A percentile compares a stretch with the other conserved stretches of the same genome.
These are phyloP conservation scores for Gastracanthus pulcherrimus DNA, from an alignment of 2,888 invertebrate genomes.

Conservation along the genomic window DNA sequence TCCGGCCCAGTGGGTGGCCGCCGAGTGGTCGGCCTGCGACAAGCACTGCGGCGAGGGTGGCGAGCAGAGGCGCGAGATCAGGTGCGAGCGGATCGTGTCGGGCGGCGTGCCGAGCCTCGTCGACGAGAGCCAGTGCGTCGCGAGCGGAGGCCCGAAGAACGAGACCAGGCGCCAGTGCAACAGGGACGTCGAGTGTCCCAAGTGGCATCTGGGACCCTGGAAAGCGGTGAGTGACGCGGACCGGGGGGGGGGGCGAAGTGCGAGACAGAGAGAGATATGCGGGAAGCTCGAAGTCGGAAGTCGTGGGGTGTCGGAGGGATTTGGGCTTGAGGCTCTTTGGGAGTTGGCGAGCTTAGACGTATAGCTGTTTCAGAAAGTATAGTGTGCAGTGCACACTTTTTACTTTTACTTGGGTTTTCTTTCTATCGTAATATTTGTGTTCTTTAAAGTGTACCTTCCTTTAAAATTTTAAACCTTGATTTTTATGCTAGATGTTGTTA, in stretches of 20 bases:
- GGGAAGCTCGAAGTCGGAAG: too few species aligned
- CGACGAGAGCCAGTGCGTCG: slow-evolving; percentile 86
- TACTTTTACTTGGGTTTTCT: too few species aligned
- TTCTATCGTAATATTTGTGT: too few species aligned
- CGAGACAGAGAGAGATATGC: too few species aligned
- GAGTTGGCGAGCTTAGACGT: background rate
- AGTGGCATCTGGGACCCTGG: slow-evolving; percentile 94
- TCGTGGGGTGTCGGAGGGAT: background rate
- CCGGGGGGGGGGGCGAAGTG: background rate
- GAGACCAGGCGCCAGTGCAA: slow-evolving; percentile 86
- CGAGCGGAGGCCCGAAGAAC: slow-evolving; percentile 85
- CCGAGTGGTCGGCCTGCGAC: slow-evolving; percentile 90
- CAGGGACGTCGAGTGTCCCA: slow-evolving; percentile 87
- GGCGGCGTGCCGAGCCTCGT: slow-evolving; percentile 86
- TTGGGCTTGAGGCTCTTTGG: background rate
- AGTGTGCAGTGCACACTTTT: too few species aligned
- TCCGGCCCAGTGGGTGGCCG: slow-evolving; percentile 88
- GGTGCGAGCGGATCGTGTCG: slow-evolving; percentile 88
- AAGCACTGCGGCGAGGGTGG: slow-evolving; percentile 90
- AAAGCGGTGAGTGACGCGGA: slow-evolving; percentile 84
- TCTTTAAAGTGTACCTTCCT: too few species aligned
- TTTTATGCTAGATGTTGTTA: too few species aligned
- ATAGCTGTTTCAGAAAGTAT: background rate
- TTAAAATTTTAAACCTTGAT: too few species aligned
- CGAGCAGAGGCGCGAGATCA: slow-evolving; percentile 84